These are phyloP conservation scores for Periophthalmus magnuspinnatus DNA, from an alignment of 2,797 vertebrate genomes.

Conservation along the genomic window DNA sequence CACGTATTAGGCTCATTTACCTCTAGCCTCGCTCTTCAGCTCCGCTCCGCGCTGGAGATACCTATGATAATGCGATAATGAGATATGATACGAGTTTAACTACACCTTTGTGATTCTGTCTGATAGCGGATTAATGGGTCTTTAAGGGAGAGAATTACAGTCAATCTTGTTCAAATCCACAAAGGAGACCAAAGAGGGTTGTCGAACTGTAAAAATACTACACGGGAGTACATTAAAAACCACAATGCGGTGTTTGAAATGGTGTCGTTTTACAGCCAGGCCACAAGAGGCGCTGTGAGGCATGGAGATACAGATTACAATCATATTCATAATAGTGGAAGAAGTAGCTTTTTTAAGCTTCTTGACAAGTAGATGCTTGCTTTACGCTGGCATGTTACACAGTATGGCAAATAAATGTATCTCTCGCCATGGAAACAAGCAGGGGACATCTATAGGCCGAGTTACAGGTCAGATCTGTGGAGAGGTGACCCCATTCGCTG, in stretches of 20 bases:
- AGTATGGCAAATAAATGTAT: no score
- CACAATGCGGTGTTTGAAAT: conserved; percentile 75
- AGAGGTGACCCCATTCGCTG: no score
- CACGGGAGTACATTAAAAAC: conserved; percentile 11
- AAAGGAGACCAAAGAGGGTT: conserved; percentile 1
- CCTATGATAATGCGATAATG: conserved; percentile 50
- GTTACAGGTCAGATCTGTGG: no score
- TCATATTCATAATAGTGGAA: no score
- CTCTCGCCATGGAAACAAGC: no score
- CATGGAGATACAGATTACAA: no score
- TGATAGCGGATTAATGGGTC: conserved; percentile 8
- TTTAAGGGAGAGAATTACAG: conserved; percentile 1
- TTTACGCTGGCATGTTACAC: no score
- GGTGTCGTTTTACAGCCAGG: background rate
- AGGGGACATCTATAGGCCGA: no score
- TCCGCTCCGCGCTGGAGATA: conserved; percentile 52
- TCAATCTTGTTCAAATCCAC: conserved; percentile 30
- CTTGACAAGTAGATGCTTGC: no score
- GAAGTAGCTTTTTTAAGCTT: no score
- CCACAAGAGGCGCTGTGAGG: no score
- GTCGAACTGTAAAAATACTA: background rate
- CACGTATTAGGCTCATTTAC: conserved; percentile 73
- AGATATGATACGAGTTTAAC: conserved; percentile 39
- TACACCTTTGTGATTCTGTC: conserved; percentile 14
- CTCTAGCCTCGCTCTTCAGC: conserved; percentile 41